Base-by-base conservation (phyloP, 64 coral and sea anemone genomes). In the Montipora foliosa region DNA sequence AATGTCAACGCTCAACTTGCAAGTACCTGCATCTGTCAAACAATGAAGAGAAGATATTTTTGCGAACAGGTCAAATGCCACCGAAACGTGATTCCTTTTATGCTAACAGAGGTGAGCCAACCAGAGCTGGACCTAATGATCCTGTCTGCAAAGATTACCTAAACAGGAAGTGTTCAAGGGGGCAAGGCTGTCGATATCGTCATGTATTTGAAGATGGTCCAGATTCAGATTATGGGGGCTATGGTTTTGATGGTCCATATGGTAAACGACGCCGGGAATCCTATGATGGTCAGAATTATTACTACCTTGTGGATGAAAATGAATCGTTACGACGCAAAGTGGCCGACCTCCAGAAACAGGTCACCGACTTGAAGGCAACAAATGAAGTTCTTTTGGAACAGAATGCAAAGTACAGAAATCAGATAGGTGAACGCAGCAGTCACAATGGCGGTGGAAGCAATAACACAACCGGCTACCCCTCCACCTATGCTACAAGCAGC, bases 381-480 rank as follows among this genome's bases (percentile, higher is more conserved):
- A 99, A 99, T 82, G 98, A 99, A 76, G 95, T 99, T 24, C 80
- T 99, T 77, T 47, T 99, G 55, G 98, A 99, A 59, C 98, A 99
- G 79, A 99, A 99, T 92, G 98, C 98, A 29, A 89, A 93, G 68
- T 99, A 99, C 78, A 89, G 96, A 12, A 96, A 94, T 80, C 92
- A 94, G n/a, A 87, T 93, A 19, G 72, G 76, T 9, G 76, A 89
- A 0, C 72, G 87, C 37, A 48, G 87, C 50, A 89, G 52, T 51
- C 60, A 77, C 49, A 61, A 76, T 67, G 55, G 87, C 46, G 77
- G 50, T 79, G 87, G 87, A 45, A 20, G 73, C 49, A 48, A 17
- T 24, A 60, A 49, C 13, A 12, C 64, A 13, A 22, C 72, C 47
- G 50, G 81, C 5, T 95, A 95, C 62, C 50, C 90, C 49, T 64